These are phyloP conservation scores for Aurelia coerulea DNA, from an alignment of 30 jellyfish, hydroid and myxozoan species.

Conservation along the genomic window DNA sequence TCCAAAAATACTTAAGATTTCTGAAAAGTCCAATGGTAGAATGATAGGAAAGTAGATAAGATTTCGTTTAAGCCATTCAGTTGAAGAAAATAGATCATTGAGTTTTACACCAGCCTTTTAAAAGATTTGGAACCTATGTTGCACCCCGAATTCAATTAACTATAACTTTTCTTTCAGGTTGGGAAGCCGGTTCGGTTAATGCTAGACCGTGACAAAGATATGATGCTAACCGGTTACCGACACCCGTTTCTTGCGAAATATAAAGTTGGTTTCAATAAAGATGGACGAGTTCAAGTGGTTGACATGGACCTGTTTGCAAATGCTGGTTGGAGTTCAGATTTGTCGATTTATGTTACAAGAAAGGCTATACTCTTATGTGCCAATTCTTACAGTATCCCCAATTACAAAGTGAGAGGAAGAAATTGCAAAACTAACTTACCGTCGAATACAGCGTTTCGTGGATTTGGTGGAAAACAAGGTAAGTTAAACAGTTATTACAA, in stretches of 20 bases:
- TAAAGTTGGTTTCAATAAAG: slow-evolving; percentile 45
- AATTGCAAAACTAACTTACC: slow-evolving; percentile 32
- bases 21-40: too few species aligned
- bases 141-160: not conserved
- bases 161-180: not conserved
- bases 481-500: not conserved
- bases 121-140: too few species aligned
- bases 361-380: not conserved
- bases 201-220: slow-evolving; percentile 42
- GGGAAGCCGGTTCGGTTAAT: slow-evolving; percentile 28
- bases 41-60: too few species aligned
- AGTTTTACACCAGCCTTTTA: too few species aligned
- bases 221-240: slow-evolving; percentile 34
- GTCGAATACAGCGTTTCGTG: slow-evolving; percentile 54
- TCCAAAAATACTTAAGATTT: too few species aligned
- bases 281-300: slow-evolving; percentile 23
- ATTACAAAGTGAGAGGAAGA: slow-evolving; percentile 8
- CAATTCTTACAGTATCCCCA: slow-evolving; percentile 13
- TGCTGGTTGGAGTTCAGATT: slow-evolving; percentile 49
- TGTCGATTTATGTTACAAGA: not conserved
- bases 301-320: slow-evolving; percentile 16
- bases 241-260: slow-evolving; percentile 37
- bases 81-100: too few species aligned
- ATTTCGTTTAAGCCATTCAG: too few species aligned
- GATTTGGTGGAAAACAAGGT: slow-evolving; percentile 44